Evolutionary conservation across 1,140 invertebrate species (phyloP).

Genomic region (Portunus trituberculatus): DNA sequence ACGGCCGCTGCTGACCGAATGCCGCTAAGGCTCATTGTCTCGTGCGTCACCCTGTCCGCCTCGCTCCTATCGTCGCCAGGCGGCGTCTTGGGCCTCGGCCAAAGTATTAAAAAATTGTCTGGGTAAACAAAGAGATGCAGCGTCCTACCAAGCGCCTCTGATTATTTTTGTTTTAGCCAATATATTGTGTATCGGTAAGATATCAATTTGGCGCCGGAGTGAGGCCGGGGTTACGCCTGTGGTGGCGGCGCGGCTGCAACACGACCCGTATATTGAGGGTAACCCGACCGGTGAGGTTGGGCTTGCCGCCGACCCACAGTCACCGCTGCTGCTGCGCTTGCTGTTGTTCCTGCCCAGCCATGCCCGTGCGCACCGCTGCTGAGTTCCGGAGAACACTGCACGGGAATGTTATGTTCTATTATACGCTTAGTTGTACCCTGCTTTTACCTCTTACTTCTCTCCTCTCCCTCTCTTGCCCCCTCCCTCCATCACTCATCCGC

Average conservation of each 20-base stretch:
- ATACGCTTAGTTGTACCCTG: neutral
- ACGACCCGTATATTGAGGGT: slow-evolving; percentile 69
- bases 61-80: neutral
- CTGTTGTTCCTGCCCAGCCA: neutral
- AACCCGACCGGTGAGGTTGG: slow-evolving; percentile 42
- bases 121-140: slow-evolving; percentile 55
- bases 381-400: neutral
- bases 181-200: slow-evolving; percentile 61
- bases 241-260: slow-evolving; percentile 47
- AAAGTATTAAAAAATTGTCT: slow-evolving; percentile 66
- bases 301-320: neutral
- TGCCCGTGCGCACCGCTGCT: neutral
- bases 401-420: neutral
- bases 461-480: neutral
- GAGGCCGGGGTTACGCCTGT: slow-evolving; percentile 63
- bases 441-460: slow-evolving; percentile 24
- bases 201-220: slow-evolving; percentile 7
- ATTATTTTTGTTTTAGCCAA: slow-evolving; percentile 58
- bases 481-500: neutral
- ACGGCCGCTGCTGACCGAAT: neutral
- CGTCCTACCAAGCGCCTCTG: slow-evolving; percentile 6
- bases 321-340: neutral
- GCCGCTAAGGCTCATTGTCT: slow-evolving; percentile 25
- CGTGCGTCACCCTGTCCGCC: neutral
- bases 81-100: slow-evolving; percentile 40